Evolutionary conservation across 2,113 vertebrate genomes (phyloP), one percentile per base, ranked within the genome.

Genomic region (Aegypius monachus): DNA sequence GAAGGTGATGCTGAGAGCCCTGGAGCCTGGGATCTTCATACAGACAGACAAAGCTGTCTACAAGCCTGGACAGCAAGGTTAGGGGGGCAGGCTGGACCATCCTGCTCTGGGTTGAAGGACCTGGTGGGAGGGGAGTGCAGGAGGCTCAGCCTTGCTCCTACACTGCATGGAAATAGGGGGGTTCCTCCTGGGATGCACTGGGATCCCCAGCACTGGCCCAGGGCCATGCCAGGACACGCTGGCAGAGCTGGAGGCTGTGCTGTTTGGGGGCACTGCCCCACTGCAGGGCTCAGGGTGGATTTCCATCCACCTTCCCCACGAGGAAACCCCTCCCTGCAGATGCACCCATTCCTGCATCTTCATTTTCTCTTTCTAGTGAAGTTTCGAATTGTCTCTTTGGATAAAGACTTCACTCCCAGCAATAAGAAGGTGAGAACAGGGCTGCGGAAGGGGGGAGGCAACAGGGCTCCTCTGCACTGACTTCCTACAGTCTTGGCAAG

Each of bases 11-110:
- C 38, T 97, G 88, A 90, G 16, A 79, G 38, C 27, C 23, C 31
- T 67, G 91, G 7, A 48, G 21, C 91, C 91, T 13, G 91, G 91
- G n/a, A 36, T 97, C 55, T 67, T 97, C 65, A 70, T 96, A 36
- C 81, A 96, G 93, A 96, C 95, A 3, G 96, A 95, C 70, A 97
- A 93, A 32, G 70, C 91, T 58, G 56, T 97, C 61, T 96, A 96
- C 88, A 97, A 92, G n/a, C 91, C 95, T 11, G 95, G 91, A 21
- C 96, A 97, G 70, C 22, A 87, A 85, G 96, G 96, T 97, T 95
- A 85, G 88, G 22, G 38, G 12, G 9, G 11, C 45, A 42, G 68
- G 45, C 42, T 36, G 47, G 43, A 52, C 22, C 36, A 36, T 8
- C 7, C 36, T 15, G 32, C 32, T 62, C 71, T 38, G 52, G 47